Conservation (phyloP, 2,113 vertebrate genomes). For the Ictidomys tridecemlineatus region DNA sequence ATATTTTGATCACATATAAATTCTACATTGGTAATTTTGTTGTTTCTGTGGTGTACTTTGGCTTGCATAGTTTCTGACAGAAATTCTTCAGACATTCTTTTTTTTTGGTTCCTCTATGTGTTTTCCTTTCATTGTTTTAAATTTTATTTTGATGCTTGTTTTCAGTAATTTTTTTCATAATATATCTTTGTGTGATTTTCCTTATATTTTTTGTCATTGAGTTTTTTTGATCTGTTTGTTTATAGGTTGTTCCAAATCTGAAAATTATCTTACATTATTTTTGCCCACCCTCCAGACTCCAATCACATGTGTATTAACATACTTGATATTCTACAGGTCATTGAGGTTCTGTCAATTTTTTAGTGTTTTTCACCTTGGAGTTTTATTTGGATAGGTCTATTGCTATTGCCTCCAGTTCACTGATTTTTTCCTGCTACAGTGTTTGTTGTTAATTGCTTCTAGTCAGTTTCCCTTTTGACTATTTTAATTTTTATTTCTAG, state of each 20-base stretch:
- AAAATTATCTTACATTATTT: slow-evolving; percentile 11
- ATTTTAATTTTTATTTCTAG: not conserved
- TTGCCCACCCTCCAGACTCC: not conserved
- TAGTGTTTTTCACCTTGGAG: not conserved
- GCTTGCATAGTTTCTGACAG: not conserved
- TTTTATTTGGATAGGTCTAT: slow-evolving; percentile 19
- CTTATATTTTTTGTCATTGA: not conserved
- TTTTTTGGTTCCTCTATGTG: not conserved
- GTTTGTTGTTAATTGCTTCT: not conserved
- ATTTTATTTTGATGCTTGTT: not conserved
- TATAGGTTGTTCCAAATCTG: not conserved
- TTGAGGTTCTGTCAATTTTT: not conserved
- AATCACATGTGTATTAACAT: not conserved
- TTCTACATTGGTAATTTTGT: not conserved
- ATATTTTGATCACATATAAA: not conserved
- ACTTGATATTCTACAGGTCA: not conserved
- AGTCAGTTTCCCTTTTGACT: not conserved
- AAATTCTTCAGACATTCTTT: not conserved
- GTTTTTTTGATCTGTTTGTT: not conserved
- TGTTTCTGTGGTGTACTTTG: not conserved
- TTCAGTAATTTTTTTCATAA: not conserved
- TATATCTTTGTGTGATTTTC: not conserved
- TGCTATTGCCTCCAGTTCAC: not conserved
- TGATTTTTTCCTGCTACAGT: not conserved
- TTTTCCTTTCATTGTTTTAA: not conserved